These are phyloP conservation scores for Erithacus rubecula DNA, from an alignment of 2,797 vertebrate genomes.

Conservation along the genomic window DNA sequence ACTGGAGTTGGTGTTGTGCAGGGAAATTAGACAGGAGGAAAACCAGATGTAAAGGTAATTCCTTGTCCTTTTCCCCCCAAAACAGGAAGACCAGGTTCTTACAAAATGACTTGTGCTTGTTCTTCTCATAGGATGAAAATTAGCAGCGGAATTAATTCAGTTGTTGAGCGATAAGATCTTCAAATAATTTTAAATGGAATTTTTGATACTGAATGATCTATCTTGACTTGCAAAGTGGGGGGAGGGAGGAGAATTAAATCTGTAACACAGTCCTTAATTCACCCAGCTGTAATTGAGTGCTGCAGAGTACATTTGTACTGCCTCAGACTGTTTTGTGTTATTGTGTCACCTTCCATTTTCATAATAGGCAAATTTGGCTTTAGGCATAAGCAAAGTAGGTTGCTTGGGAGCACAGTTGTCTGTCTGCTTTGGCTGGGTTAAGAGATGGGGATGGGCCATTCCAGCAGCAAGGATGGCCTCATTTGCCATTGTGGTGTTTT, in stretches of 20 bases:
- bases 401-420: neutral
- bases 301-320: neutral
- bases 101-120: neutral
- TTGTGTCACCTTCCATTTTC: slow-evolving; percentile 40
- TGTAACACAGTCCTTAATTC: neutral
- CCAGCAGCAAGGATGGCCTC: neutral
- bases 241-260: neutral
- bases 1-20: neutral
- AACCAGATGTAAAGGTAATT: neutral
- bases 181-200: neutral
- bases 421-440: neutral
- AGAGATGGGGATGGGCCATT: neutral
- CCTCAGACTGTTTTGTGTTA: slow-evolving; percentile 5
- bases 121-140: neutral
- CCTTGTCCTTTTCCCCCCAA: neutral
- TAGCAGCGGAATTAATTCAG: neutral
- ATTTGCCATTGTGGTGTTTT: neutral
- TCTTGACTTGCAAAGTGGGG: neutral
- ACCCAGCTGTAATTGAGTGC: neutral
- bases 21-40: neutral
- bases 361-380: slow-evolving; percentile 8
- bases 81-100: neutral
- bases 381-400: slow-evolving; percentile 1
- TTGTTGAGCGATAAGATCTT: neutral
- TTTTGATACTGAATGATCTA: neutral